Evolutionary conservation across 2,888 invertebrate species (phyloP).

Genomic region (Galeopsomyia nigrocyanea): DNA sequence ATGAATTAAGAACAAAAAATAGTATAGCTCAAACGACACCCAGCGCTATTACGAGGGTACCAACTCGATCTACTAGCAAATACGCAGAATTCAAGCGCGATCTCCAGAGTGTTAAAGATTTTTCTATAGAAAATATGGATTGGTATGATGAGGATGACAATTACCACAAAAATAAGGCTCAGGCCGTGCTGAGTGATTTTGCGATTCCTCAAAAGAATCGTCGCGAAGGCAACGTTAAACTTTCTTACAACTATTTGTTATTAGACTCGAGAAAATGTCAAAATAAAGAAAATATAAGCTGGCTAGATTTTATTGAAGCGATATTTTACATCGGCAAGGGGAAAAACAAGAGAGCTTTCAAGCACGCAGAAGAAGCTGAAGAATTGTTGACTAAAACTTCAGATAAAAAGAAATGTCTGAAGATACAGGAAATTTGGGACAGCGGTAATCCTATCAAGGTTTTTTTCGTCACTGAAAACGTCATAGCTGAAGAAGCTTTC

Average conservation of each 20-base stretch:
- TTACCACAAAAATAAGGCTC: conserved; percentile 76
- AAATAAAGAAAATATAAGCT: conserved; percentile 88
- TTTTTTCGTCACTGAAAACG: conserved; percentile 90
- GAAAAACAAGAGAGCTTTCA: conserved; percentile 87
- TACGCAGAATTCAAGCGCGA: no score
- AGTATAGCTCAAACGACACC: no score
- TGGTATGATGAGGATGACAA: neutral
- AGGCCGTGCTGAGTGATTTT: neutral
- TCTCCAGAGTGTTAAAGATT: no score
- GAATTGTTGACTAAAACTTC: conserved; percentile 75
- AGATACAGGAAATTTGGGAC: conserved; percentile 80
- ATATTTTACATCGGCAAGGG: conserved; percentile 98
- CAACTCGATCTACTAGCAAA: no score
- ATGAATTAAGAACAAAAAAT: no score
- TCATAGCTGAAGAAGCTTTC: conserved; percentile 90
- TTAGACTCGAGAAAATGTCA: conserved; percentile 88
- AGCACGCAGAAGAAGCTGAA: conserved; percentile 90
- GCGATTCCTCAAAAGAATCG: conserved; percentile 70
- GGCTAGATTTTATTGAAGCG: conserved; percentile 84
- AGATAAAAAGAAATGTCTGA: conserved; percentile 85
- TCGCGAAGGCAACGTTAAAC: conserved; percentile 83
- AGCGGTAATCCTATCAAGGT: conserved; percentile 88
- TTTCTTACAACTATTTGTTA: conserved; percentile 91
- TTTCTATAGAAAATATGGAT: neutral
- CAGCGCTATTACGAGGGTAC: no score